Evolutionary conservation across 2,113 vertebrate species (phyloP).

Genomic region (Myotis brandtii): DNA sequence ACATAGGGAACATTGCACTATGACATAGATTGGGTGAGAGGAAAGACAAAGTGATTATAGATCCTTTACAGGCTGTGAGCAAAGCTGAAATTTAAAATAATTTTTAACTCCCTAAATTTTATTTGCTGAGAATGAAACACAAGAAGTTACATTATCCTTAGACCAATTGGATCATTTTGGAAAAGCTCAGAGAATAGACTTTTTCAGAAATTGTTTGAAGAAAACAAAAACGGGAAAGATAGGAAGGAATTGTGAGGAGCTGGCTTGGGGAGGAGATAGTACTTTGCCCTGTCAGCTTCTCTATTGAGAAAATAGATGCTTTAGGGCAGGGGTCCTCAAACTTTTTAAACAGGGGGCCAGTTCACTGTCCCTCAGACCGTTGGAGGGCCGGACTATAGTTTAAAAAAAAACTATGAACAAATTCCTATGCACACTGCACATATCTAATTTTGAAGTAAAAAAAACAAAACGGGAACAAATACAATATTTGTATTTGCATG

Average conservation of each 20-base stretch:
- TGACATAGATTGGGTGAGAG: background rate
- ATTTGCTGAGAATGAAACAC: background rate
- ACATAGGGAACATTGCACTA: background rate
- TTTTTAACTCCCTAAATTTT: background rate
- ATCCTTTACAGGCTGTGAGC: background rate
- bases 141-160: background rate
- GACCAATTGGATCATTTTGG: background rate
- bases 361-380: too few relatives aligned
- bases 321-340: background rate
- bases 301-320: background rate
- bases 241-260: background rate
- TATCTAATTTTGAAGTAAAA: too few relatives aligned
- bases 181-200: background rate
- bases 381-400: too few relatives aligned
- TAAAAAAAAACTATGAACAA: too few relatives aligned
- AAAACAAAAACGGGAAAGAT: background rate
- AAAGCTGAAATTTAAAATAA: background rate
- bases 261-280: background rate
- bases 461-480: too few relatives aligned
- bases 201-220: constrained; percentile 40
- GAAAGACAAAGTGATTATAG: background rate
- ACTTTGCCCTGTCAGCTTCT: background rate
- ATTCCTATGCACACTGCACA: too few relatives aligned
- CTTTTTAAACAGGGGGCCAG: too few relatives aligned
- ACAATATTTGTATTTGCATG: too few relatives aligned